phyloP scores from a whole-genome alignment of 2,113 vertebrate genomes.

The Phylloscopus trochilus region DNA sequence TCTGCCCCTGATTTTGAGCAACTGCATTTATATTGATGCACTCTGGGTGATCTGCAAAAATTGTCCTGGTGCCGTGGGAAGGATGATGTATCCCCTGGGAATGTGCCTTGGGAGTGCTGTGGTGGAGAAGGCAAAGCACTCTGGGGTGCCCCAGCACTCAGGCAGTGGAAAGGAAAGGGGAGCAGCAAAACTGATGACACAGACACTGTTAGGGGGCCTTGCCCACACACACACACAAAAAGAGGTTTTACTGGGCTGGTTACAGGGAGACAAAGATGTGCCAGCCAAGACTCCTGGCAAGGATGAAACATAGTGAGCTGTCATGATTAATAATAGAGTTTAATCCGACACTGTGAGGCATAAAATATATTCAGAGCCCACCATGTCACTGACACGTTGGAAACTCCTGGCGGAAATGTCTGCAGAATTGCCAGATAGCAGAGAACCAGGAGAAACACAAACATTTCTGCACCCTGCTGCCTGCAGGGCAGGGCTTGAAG shows the following conservation, averaged over 20 bases:
- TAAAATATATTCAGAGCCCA: conserved; percentile 5
- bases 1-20: not conserved
- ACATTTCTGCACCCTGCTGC: not conserved
- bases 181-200: not conserved
- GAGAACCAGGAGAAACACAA: not conserved
- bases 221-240: not conserved
- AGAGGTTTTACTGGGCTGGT: not conserved
- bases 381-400: accelerated
- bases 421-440: accelerated
- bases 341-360: not conserved
- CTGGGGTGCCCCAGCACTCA: not conserved
- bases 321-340: conserved; percentile 20
- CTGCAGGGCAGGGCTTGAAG: accelerated
- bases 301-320: conserved; percentile 6
- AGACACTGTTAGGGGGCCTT: not conserved
- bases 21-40: not conserved
- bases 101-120: not conserved
- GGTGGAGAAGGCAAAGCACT: not conserved
- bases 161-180: not conserved
- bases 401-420: not conserved
- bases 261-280: not conserved
- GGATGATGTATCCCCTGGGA: not conserved
- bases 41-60: not conserved
- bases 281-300: conserved; percentile 19
- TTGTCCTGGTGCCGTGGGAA: not conserved